Conservation (phyloP, 2,888 invertebrate genomes). For the Chrysolina haemoptera region DNA sequence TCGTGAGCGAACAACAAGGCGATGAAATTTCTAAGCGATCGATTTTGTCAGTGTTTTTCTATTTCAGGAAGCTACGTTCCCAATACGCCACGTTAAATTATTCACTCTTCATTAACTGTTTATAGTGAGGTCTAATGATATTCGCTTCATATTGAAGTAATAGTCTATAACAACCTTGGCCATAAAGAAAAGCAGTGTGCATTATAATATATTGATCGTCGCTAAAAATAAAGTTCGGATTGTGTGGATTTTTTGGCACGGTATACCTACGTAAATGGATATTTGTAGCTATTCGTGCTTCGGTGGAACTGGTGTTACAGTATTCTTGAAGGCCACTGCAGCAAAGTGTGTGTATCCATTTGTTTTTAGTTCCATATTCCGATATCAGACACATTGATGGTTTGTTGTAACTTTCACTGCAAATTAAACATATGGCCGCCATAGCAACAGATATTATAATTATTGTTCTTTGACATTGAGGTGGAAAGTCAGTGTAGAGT, state of each 20-base stretch:
- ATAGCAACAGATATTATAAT: neutral
- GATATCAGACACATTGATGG: neutral
- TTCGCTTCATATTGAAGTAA: conserved; percentile 10
- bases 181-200: conserved; percentile 17
- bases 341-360: neutral
- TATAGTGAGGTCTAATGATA: conserved; percentile 1
- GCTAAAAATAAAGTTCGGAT: conserved; percentile 33
- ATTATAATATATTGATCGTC: conserved; percentile 30
- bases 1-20: neutral
- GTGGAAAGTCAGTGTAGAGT: neutral
- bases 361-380: neutral
- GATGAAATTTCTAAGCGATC: neutral
- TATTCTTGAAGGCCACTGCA: neutral
- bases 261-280: neutral
- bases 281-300: neutral
- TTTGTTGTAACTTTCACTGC: neutral
- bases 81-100: conserved; percentile 20
- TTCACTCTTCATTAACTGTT: conserved; percentile 9
- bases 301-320: neutral
- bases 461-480: neutral
- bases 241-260: conserved; percentile 33
- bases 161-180: conserved; percentile 6
- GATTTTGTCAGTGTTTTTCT: neutral
- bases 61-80: conserved; percentile 13
- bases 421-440: neutral